Percentiles rank a stretch among this genome's conserved stretches.
These are phyloP conservation scores for Channa maculata DNA, from an alignment of 2,113 vertebrate genomes.

Conservation along the genomic window DNA sequence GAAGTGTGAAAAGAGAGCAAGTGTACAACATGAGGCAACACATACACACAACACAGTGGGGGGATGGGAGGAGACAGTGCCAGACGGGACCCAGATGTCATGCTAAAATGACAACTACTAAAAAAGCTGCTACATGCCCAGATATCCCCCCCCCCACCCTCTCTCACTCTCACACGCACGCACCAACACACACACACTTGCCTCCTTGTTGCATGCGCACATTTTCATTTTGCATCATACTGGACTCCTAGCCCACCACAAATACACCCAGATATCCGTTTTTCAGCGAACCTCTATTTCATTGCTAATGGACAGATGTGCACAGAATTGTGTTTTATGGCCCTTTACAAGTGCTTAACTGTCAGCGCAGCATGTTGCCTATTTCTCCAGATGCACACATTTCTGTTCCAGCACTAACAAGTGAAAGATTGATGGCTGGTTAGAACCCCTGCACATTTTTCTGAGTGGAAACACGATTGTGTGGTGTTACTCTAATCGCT, in stretches of 20 bases:
- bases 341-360: slow-evolving; percentile 21
- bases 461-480: slow-evolving; percentile 29
- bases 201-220: too few species aligned
- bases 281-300: slow-evolving; percentile 34
- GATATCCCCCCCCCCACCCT: background rate
- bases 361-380: slow-evolving; percentile 33
- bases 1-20: background rate
- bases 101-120: background rate
- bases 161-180: background rate
- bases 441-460: slow-evolving; percentile 15
- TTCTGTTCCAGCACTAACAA: slow-evolving; percentile 47
- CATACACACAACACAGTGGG: background rate
- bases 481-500: slow-evolving; percentile 15
- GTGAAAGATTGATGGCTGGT: slow-evolving; percentile 44
- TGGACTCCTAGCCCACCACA: slow-evolving; percentile 5
- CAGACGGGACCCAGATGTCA: slow-evolving; percentile 33
- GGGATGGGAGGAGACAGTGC: background rate
- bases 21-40: background rate
- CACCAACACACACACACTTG: too few species aligned
- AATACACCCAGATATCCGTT: slow-evolving; percentile 12
- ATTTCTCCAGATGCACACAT: slow-evolving; percentile 42
- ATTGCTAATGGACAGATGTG: slow-evolving; percentile 39
- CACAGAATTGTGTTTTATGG: slow-evolving; percentile 36
- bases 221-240: slow-evolving; percentile 2
- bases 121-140: slow-evolving; percentile 1